Evolutionary conservation across 2,797 vertebrate species (phyloP), one percentile per base, ranked within the genome.

Genomic region (Holocentrus rufus): DNA sequence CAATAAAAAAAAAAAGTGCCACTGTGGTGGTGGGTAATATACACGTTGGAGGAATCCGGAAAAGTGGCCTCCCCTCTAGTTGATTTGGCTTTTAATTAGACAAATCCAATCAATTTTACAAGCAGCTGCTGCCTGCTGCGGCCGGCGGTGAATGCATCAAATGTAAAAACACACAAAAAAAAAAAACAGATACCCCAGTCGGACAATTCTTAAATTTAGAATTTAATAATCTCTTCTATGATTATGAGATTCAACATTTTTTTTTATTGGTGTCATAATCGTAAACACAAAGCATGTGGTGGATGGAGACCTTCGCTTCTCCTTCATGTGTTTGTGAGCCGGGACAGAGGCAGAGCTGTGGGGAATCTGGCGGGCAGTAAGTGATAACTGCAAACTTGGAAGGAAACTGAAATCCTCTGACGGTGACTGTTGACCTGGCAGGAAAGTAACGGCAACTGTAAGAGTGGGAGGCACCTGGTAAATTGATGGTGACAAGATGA

Each of bases 81-180:
- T 68, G 50, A 86, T 69, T 53, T 67, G 53, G 44, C 23, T 65
- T 84, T 82, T 46, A 77, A 85, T 84, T 70, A 68, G 46, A 79
- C 44, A 63, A 81, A 88, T 77, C 30, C 23, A 80, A 82, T 78
- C 74, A 53, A 50, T 70, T 78, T 72, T 58, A 74, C 70, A 77
- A 85, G 69, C 76, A 79, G 53, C 79, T 71, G 62, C 59, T 62
- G 52, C 18, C 58, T 4, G 34, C 30, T 36, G 44, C 18, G 15
- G 66, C 44, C 25, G 46, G 49, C 18, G n/a, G 17, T 13, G 8
- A 69, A 69, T 34, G 73, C 46, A 61, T 57, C 36, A 47, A 47
- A 46, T 65, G 52, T 54, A 17, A 46, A 46, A 46, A 46, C 39
- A 42, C 39, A 42, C 25, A 27, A 2, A 7, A 44, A 17, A 5